Percentiles rank a stretch among this genome's conserved stretches.
Conservation (phyloP, 2,888 invertebrate genomes). For the Megaustenia siamemsis region DNA sequence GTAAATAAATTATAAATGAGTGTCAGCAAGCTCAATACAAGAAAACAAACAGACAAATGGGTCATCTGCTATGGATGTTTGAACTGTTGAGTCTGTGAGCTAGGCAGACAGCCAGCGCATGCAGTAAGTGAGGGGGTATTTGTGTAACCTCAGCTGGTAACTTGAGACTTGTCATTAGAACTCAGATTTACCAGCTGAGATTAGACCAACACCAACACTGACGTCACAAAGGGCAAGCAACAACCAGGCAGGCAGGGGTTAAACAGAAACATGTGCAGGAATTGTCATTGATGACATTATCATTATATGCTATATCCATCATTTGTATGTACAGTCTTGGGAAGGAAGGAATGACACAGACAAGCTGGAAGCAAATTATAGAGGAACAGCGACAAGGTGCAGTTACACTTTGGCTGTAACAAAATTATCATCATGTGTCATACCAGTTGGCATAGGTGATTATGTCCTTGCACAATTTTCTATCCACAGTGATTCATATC, state of each 20-base stretch:
- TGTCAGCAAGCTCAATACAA: neutral
- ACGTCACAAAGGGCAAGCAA: slow-evolving; percentile 19
- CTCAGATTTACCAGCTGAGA: slow-evolving; percentile 99
- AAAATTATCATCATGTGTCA: too few relatives aligned
- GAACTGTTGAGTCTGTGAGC: neutral
- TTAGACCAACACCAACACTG: slow-evolving; percentile 84
- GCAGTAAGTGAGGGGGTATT: slow-evolving; percentile 63
- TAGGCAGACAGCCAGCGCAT: slow-evolving; percentile 33
- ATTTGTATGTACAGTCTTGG: neutral
- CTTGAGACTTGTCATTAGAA: slow-evolving; percentile 85
- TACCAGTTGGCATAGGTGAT: too few relatives aligned
- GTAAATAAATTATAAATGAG: neutral
- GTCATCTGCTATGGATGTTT: neutral
- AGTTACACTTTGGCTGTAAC: neutral
- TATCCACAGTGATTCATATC: too few relatives aligned
- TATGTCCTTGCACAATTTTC: too few relatives aligned
- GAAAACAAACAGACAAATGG: neutral
- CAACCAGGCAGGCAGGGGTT: slow-evolving; percentile 26
- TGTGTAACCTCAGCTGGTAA: slow-evolving; percentile 91
- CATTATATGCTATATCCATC: too few relatives aligned
- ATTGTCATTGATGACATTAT: neutral
- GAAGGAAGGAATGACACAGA: neutral
- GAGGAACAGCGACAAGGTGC: neutral
- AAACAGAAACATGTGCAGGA: neutral
- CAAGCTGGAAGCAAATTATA: neutral